Evolutionary conservation across 2,113 vertebrate species (phyloP), one percentile per base, ranked within the genome.

Genomic region (Kryptolebias marmoratus): DNA sequence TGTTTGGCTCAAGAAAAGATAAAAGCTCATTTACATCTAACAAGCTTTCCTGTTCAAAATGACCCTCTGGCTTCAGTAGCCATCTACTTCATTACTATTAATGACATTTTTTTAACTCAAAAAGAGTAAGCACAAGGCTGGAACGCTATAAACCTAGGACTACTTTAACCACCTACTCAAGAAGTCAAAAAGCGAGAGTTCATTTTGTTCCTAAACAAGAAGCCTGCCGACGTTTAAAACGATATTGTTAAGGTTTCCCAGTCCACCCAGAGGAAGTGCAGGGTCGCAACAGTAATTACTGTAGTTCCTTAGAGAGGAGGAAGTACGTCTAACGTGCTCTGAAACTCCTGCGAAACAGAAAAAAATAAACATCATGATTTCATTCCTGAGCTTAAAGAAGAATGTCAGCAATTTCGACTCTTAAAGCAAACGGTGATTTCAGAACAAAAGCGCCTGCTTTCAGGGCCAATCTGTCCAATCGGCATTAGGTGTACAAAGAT

Each of bases 241-340:
- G n/a, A 16, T 75, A 57, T 64, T 61, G 52, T 5, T 18, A 66
- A 52, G 22, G 48, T 57, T 66, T 67, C 68, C 18, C 68, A 36
- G 82, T 64, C 72, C 63, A 64, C 87, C 82, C 84, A 88, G 53
- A 89, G 86, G 87, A 92, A 91, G 86, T 87, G 39, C 49, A 30
- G 27, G 69, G 78, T 79, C 83, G 76, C 61, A 82, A 47, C 71
- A 75, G 73, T 60, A 86, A 88, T 84, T 75, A 90, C 74, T 74
- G 66, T 44, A 71, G 22, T 32, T 69, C 54, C 55, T 16, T 36
- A 81, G 50, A 71, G 72, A 80, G 67, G 76, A 76, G 75, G 63
- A 82, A 87, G 81, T 61, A 42, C 1, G 28, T 3, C 32, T 36
- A 27, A 32, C 13, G 16, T 12, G 30, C 61, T 56, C 54, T 53